These are phyloP conservation scores for Microctonus hyperodae DNA, from an alignment of 2,888 invertebrate genomes.

Conservation along the genomic window DNA sequence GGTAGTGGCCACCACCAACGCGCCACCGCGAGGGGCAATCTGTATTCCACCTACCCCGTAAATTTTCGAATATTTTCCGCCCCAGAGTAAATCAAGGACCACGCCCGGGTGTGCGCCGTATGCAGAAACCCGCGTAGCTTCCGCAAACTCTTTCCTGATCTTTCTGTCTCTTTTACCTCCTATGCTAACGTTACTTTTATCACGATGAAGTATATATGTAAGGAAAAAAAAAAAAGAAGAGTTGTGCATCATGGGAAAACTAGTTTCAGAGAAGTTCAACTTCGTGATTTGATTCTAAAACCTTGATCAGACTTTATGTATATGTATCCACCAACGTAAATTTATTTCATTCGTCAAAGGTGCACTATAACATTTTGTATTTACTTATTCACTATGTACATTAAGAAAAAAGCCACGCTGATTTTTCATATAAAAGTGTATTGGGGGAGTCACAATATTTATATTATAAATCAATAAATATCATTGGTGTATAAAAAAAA, in stretches of 20 bases:
- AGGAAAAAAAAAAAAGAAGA: no score
- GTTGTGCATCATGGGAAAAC: conserved; percentile 4
- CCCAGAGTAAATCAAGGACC: conserved; percentile 50
- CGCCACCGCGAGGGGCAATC: conserved; percentile 33
- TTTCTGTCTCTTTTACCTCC: not conserved
- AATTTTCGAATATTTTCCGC: conserved; percentile 59
- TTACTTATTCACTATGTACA: not conserved
- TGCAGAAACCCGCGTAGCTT: conserved; percentile 30
- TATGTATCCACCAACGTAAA: not conserved
- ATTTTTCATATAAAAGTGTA: no score
- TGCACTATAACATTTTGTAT: not conserved
- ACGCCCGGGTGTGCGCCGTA: conserved; percentile 40
- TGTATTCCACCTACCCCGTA: conserved; percentile 48
- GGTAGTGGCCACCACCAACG: conserved; percentile 4
- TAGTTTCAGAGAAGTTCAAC: conserved; percentile 20
- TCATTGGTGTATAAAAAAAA: no score
- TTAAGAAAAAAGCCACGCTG: no score
- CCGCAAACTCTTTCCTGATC: conserved; percentile 24
- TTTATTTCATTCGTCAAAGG: not conserved
- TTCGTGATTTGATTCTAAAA: conserved; percentile 15
- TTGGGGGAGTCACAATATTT: no score
- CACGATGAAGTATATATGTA: not conserved
- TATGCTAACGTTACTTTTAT: conserved; percentile 18
- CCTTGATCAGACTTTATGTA: conserved; percentile 3
- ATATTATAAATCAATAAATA: no score